phyloP scores from a whole-genome alignment of 92 coral and sea anemone species.

The Actinostola sp. region DNA sequence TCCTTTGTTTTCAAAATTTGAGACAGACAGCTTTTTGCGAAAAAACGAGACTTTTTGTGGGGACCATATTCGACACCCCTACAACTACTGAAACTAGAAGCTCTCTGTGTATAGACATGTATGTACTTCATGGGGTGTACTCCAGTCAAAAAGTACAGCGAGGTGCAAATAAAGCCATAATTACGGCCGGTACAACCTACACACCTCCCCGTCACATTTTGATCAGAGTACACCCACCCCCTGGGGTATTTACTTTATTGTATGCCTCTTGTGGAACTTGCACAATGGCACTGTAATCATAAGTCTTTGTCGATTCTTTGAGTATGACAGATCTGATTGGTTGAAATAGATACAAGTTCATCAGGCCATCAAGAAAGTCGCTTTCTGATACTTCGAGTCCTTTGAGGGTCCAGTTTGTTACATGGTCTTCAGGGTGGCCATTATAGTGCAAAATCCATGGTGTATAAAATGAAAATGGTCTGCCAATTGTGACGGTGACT shows the following conservation, averaged over 20 bases:
- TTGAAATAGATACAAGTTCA: slow-evolving; percentile 26
- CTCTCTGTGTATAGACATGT: too few relatives aligned
- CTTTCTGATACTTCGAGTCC: slow-evolving; percentile 30
- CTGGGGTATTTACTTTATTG: slow-evolving; percentile 46
- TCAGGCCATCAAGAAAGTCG: slow-evolving; percentile 43
- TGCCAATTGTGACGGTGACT: slow-evolving; percentile 13
- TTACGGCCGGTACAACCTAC: too few relatives aligned
- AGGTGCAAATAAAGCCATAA: too few relatives aligned
- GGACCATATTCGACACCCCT: too few relatives aligned
- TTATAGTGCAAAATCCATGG: slow-evolving; percentile 3
- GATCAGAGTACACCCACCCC: too few relatives aligned
- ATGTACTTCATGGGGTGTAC: too few relatives aligned
- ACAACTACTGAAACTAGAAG: too few relatives aligned
- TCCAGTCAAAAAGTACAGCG: too few relatives aligned
- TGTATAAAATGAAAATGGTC: not conserved
- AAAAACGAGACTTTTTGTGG: too few relatives aligned
- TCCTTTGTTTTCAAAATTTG: too few relatives aligned
- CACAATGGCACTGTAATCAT: slow-evolving; percentile 60
- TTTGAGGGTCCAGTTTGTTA: slow-evolving; percentile 45
- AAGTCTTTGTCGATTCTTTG: slow-evolving; percentile 31
- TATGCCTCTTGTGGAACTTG: slow-evolving; percentile 40
- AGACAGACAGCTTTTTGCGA: too few relatives aligned
- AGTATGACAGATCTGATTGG: slow-evolving; percentile 46
- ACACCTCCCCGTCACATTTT: too few relatives aligned
- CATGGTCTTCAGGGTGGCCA: slow-evolving; percentile 10